These are phyloP conservation scores for Piaya cayana DNA, from an alignment of 2,113 vertebrate species.

Conservation along the genomic window DNA sequence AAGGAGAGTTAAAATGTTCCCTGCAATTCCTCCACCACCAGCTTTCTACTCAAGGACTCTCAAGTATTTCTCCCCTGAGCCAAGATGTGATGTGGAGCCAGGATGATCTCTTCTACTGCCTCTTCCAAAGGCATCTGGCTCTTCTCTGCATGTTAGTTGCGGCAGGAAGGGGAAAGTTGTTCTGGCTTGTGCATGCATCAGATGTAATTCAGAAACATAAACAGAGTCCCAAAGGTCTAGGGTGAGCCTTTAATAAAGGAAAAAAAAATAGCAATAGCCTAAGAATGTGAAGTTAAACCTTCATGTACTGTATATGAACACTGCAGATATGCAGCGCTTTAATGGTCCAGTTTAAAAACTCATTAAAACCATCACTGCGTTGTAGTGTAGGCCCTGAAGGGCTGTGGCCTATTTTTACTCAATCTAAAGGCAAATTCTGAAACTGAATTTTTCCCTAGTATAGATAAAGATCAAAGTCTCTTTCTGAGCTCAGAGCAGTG, in stretches of 20 bases:
- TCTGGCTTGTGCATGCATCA: not conserved
- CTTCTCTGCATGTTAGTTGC: not conserved
- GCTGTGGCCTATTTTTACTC: not conserved
- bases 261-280: not conserved
- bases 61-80: not conserved
- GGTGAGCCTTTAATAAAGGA: not conserved
- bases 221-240: not conserved
- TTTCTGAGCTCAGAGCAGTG: not conserved
- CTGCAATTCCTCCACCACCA: not conserved
- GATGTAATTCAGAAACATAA: not conserved
- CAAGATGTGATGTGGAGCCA: not conserved
- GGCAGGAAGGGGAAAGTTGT: not conserved
- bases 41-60: not conserved
- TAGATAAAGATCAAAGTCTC: slow-evolving; percentile 4
- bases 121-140: not conserved
- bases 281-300: not conserved
- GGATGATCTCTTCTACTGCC: not conserved
- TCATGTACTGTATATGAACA: not conserved
- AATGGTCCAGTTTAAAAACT: not conserved
- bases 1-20: not conserved
- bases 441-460: not conserved
- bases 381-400: not conserved
- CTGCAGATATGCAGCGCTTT: not conserved
- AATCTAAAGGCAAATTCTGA: not conserved
- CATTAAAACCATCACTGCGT: not conserved